Conservation (phyloP, 2,888 invertebrate species). For the Mythimna impura region DNA sequence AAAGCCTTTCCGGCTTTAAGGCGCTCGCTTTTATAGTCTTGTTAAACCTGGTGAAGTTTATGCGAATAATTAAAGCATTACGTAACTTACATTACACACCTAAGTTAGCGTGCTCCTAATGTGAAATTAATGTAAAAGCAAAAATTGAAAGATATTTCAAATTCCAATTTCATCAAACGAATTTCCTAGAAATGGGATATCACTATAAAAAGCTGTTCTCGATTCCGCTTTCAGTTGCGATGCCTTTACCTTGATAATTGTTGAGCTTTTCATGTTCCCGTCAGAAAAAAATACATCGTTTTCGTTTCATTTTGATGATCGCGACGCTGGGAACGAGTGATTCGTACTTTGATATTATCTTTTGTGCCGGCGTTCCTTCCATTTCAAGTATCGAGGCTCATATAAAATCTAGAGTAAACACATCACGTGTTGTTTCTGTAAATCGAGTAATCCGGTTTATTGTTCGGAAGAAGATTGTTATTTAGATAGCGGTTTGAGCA, state of each 20-base stretch:
- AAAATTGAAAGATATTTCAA: conserved; percentile 14
- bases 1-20: conserved; percentile 75
- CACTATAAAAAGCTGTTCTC: conserved; percentile 21
- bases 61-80: conserved; percentile 74
- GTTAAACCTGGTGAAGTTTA: conserved; percentile 75
- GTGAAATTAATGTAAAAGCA: conserved; percentile 12
- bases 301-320: conserved; percentile 69
- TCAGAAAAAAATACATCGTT: conserved; percentile 61
- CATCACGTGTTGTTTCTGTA: conserved; percentile 59
- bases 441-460: conserved; percentile 50
- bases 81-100: conserved; percentile 64
- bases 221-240: conserved; percentile 24
- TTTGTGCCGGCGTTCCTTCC: conserved; percentile 50
- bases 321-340: conserved; percentile 56
- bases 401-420: conserved; percentile 55
- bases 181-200: conserved; percentile 25
- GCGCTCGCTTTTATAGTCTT: conserved; percentile 75
- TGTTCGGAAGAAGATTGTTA: conserved; percentile 52
- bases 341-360: conserved; percentile 60
- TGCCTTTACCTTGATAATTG: conserved; percentile 43
- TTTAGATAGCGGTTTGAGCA: conserved; percentile 58
- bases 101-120: conserved; percentile 45
- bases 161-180: conserved; percentile 15
- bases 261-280: conserved; percentile 50
- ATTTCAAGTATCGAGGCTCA: conserved; percentile 28